Percentiles rank a stretch among this genome's conserved stretches.
Conservation (phyloP, 2,113 vertebrate species). For the Apeltes quadracus region DNA sequence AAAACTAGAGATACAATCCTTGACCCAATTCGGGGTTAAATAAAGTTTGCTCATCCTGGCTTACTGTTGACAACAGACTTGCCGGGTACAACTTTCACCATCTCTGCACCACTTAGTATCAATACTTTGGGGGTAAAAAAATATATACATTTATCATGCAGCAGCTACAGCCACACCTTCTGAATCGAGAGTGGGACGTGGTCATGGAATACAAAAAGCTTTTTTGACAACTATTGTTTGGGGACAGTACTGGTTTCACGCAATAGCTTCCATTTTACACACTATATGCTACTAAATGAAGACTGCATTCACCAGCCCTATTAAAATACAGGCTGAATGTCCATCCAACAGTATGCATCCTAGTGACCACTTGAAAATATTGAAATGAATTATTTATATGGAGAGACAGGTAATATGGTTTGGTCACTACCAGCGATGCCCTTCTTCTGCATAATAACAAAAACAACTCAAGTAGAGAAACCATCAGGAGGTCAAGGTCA, state of each 20-base stretch:
- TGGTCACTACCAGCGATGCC: not conserved
- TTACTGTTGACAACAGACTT: slow-evolving; percentile 76
- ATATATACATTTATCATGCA: too few relatives aligned
- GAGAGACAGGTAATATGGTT: not conserved
- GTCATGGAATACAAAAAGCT: not conserved
- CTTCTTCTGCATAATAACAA: not conserved
- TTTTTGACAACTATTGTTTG: not conserved
- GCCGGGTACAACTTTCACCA: slow-evolving; percentile 73
- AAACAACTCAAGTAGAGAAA: not conserved
- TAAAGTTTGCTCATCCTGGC: slow-evolving; percentile 78
- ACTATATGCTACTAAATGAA: not conserved
- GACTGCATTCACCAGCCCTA: not conserved
- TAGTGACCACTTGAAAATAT: not conserved
- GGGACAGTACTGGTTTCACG: not conserved
- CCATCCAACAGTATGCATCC: not conserved
- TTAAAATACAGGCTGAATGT: not conserved
- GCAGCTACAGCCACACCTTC: slow-evolving; percentile 21
- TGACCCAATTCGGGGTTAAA: slow-evolving; percentile 82
- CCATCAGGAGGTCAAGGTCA: not conserved
- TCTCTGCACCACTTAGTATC: slow-evolving; percentile 36
- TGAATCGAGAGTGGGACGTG: not conserved
- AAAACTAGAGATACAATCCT: slow-evolving; percentile 76
- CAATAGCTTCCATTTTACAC: not conserved
- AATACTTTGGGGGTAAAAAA: too few relatives aligned
- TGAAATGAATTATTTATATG: not conserved